Base-by-base conservation (phyloP, 1,140 invertebrate genomes). In the Cherax destructor region DNA sequence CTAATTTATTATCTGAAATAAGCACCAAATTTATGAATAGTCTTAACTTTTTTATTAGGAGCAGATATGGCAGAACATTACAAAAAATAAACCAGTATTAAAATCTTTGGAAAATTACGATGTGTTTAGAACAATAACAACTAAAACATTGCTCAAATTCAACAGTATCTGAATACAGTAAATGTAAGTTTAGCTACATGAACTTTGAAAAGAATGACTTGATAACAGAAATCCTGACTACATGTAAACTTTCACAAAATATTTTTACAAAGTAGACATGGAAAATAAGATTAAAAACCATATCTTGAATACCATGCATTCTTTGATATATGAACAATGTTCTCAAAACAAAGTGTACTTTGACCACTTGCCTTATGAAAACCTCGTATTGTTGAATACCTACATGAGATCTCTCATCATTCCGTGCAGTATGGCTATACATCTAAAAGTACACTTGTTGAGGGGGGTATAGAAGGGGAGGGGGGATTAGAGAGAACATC, bases 291-390 rank as follows among this genome's bases (percentile, higher is more conserved):
- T 78, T 10, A 41, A 77, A 76, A 87, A 79, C 76, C 59, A 91
- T 78, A 91, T 11, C 50, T 7, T 69, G 50, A 79, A 85, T 59
- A 56, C 65, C 89, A 85, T 85, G 83, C 89, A 91, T 11, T 85
- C 83, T 30, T 24, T 41, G 72, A 47, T n/a, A 56, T 81, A 9
- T 56, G 61, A 81, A 85, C 89, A 69, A 69, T 91, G 81, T 78
- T 77, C 24, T 84, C 59, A 49, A 24, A 52, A 86, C 49, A 83
- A 16, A 61, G 74, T 78, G 74, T 80, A 61, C 77, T 91, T 52
- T 65, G 76, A 91, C 74, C 65, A 91, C 89, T 91, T 91, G 89
- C 89, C 89, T 91, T 83, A 24, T 61, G 65, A 79, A 79, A 78
- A 91, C 49, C 49, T 61, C 47, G 59, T 74, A 59, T 61, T 85